These are phyloP conservation scores for Watsonalla binaria DNA, from an alignment of 2,888 invertebrate species.

Conservation along the genomic window DNA sequence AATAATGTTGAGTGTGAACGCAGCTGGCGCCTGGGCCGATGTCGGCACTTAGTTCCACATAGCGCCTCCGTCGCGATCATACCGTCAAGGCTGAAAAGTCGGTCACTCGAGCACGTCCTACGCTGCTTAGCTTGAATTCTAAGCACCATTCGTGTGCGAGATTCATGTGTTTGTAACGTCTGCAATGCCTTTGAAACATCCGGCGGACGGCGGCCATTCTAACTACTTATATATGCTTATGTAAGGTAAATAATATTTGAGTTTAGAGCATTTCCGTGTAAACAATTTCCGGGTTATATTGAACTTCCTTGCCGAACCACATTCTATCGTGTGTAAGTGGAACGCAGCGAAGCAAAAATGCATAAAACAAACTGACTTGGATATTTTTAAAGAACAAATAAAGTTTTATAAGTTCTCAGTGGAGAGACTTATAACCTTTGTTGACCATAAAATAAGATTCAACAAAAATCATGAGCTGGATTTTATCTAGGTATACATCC, in stretches of 20 bases:
- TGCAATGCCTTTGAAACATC: constrained; percentile 1
- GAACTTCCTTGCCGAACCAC: neutral
- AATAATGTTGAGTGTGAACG: constrained; percentile 24
- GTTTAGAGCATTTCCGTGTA: neutral
- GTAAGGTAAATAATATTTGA: no score
- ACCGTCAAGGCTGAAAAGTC: constrained; percentile 29
- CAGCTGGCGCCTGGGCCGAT: constrained; percentile 28
- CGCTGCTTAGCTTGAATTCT: constrained; percentile 30
- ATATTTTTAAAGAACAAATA: no score
- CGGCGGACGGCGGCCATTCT: constrained; percentile 7
- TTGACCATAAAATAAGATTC: neutral
- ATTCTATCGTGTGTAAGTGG: no score
- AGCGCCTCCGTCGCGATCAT: constrained; percentile 28
- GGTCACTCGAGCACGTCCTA: constrained; percentile 41
- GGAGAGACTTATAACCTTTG: neutral
- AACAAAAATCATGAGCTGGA: neutral
- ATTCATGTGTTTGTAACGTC: constrained; percentile 27
- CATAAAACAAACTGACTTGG: no score
- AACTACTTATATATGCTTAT: constrained; percentile 5
- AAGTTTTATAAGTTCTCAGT: neutral
- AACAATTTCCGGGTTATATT: neutral
- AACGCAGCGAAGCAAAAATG: no score
- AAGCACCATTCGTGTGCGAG: constrained; percentile 29
- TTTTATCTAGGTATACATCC: no score
- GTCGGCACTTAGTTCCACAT: constrained; percentile 40